Conservation (phyloP, 2,888 invertebrate species). For the Timema cristinae region DNA sequence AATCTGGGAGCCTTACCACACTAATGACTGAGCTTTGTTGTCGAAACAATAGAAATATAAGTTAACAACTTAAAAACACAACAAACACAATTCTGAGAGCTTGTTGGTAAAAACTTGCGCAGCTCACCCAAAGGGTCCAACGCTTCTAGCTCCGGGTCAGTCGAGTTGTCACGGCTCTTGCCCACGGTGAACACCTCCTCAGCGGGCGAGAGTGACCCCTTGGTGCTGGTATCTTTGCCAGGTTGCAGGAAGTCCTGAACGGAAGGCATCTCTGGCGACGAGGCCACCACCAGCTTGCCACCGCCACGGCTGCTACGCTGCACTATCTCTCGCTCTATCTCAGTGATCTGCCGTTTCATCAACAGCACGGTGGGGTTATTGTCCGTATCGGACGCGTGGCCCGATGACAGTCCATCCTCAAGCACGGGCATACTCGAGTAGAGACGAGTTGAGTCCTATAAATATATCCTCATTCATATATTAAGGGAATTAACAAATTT, state of each 20-base stretch:
- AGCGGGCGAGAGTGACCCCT: not conserved
- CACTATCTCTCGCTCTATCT: constrained; percentile 67
- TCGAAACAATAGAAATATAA: no score
- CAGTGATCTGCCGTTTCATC: constrained; percentile 63
- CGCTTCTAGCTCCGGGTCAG: constrained; percentile 60
- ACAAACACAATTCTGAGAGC: no score
- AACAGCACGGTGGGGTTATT: constrained; percentile 71
- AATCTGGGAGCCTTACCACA: no score
- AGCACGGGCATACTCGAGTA: constrained; percentile 84
- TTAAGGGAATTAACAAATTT: not conserved
- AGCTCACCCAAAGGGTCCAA: constrained; percentile 65
- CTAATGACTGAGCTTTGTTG: no score
- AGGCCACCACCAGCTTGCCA: constrained; percentile 31
- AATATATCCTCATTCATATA: not conserved
- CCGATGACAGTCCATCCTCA: constrained; percentile 91
- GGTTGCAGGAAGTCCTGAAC: not conserved
- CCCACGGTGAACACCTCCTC: constrained; percentile 20
- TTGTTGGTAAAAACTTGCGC: no score
- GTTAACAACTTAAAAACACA: no score
- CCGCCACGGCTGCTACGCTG: constrained; percentile 48
- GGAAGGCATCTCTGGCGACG: constrained; percentile 7
- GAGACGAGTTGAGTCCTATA: constrained; percentile 60
- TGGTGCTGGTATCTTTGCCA: not conserved
- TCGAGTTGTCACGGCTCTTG: constrained; percentile 32
- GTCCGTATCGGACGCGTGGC: constrained; percentile 89